Evolutionary conservation across 2,888 invertebrate genomes (phyloP), one percentile per base, ranked within the genome.

Genomic region (Tortricodes alternella): DNA sequence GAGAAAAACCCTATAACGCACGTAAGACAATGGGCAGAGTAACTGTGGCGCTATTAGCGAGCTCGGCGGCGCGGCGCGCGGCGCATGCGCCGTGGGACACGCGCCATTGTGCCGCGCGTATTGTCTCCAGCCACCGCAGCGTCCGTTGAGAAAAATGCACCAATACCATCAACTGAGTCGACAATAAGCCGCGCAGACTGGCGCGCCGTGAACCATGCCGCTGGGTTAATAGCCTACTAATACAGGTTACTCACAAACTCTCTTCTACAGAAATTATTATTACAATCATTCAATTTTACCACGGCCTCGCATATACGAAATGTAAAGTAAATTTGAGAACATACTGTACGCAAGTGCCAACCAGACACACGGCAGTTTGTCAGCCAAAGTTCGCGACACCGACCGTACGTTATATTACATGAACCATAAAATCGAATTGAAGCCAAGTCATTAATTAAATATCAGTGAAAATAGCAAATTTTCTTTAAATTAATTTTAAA

Each of bases 1-100:
- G 68, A 77, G 76, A 87, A 87, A 87, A 87, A 87, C 73, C 67
- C 62, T 62, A 60, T 62, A 68, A 67, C 65, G 66, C 72, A 67
- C 70, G 61, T 58, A 58, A 74, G 71, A 80, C 78, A 78, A 78
- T 77, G 67, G 68, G 66, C 67, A 67, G 67, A 68, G 63, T 76
- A 78, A 77, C 78, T 72, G 77, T 76, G 73, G 61, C 64, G 64
- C 53, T 65, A 65, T 67, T 68, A 67, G 66, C 64, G 58, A 63
- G 64, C 44, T 55, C 51, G 60, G 49, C 58, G 58, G 58, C 64
- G 66, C 66, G 58, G 61, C 64, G 58, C 64, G 66, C 66, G 58
- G 61, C 64, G 66, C 66, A 61, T 66, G 64, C 62, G 64, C 55
- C 67, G 70, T 70, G 70, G 63, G 71, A 73, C 61, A 58, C 46